phyloP scores from a whole-genome alignment of 2,888 invertebrate species.

The Balanococcus diminutus region DNA sequence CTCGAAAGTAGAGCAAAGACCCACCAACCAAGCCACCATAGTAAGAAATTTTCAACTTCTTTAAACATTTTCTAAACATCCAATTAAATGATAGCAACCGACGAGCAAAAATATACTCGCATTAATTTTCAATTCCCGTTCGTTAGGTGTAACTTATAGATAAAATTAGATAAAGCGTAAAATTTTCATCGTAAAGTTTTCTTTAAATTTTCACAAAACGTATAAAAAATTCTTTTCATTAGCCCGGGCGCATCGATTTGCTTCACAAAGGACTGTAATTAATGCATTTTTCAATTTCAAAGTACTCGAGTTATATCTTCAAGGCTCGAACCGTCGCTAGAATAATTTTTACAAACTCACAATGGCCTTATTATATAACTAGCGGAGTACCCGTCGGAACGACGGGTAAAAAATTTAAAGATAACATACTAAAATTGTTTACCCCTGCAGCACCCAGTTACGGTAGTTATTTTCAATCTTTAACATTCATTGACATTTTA shows the following conservation, averaged over 20 bases:
- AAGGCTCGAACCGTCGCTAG: background rate
- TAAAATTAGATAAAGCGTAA: background rate
- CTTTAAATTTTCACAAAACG: background rate
- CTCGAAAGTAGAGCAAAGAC: background rate
- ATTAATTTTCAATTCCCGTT: conserved; percentile 6
- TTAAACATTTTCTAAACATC: background rate
- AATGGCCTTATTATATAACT: too few relatives aligned
- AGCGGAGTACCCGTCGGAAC: too few relatives aligned
- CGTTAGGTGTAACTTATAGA: background rate
- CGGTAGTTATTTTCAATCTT: too few relatives aligned
- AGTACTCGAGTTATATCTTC: background rate
- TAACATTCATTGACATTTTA: too few relatives aligned
- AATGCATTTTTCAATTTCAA: background rate
- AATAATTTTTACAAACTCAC: background rate
- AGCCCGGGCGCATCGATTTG: background rate
- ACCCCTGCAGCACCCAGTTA: too few relatives aligned
- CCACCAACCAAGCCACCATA: background rate
- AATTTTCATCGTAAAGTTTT: background rate
- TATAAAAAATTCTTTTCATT: background rate
- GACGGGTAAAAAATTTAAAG: too few relatives aligned
- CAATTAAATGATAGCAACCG: background rate
- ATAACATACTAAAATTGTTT: too few relatives aligned
- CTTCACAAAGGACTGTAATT: background rate
- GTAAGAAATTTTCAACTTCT: background rate
- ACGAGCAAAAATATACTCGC: background rate